Base-by-base conservation (phyloP, 1,140 invertebrate species). In the Holcopasites calliopsidis region DNA sequence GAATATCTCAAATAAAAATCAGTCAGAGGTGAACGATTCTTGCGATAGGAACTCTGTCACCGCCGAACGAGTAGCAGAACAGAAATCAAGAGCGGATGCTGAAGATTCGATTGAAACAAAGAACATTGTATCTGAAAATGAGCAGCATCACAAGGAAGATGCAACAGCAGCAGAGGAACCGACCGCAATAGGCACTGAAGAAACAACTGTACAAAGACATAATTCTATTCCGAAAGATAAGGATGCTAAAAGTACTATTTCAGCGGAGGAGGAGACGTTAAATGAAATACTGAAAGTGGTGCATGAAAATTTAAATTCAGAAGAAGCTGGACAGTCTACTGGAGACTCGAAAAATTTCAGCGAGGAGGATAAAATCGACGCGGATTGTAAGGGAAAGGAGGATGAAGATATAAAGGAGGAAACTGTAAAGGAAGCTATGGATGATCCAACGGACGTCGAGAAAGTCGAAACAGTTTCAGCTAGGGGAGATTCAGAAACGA, bases 231-330 rank as follows among this genome's bases (percentile, higher is more conserved):
- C 16, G 21, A 35, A 73, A 44, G 18, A 28, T 35, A 65, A 52
- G 13, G 18, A 70, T 16, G 10, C 42, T 11, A 54, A 70, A 38
- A 62, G 8, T 23, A 35, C 6, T 1, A n/a, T 61, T 16, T 64
- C 44, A 0, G 47, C 61, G 11, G 57, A 47, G 26, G 62, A 76
- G 18, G 13, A 49, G 1, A 68, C 31, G 3, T 10, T 83, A 13
- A 79, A 72, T n/a, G 71, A 83, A 28, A 72, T 83, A 44, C 49
- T 79, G 21, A 64, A 82, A 38, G 72, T 68, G 0, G 80, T 82
- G 2, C 76, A 82, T n/a, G 80, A 65, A 31, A 62, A 79, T 68
- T 40, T 82, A 18, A 65, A 31, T 33, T 60, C 69, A 0, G n/a
- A 58, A 0, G 33, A 72, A 4, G 21, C 55, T 4, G 26, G 28